These are phyloP conservation scores for Molossus molossus DNA, from an alignment of 2,797 vertebrate genomes.

Conservation along the genomic window DNA sequence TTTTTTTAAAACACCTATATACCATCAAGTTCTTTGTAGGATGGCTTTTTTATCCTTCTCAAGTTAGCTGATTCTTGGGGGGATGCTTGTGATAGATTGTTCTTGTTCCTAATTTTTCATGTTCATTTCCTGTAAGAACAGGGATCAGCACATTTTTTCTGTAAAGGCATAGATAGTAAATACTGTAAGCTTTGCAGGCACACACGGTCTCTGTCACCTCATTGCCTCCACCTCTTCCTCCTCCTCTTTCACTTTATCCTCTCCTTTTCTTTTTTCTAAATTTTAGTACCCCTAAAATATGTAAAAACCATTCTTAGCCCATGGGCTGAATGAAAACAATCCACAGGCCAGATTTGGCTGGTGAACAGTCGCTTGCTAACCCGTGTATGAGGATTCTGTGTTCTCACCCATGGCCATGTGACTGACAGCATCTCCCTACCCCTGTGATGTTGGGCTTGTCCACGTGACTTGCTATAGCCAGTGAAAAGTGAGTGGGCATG, in stretches of 20 bases:
- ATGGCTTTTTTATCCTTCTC: neutral
- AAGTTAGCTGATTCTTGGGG: neutral
- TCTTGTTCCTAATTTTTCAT: neutral
- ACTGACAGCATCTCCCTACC: neutral
- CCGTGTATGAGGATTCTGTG: accelerated
- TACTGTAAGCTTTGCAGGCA: neutral
- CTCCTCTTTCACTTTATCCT: neutral
- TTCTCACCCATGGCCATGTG: neutral
- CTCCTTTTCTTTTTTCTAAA: neutral
- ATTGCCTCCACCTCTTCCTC: too few relatives aligned
- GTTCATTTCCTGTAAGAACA: neutral
- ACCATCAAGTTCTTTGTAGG: neutral
- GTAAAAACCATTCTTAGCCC: neutral
- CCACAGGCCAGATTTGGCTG: neutral
- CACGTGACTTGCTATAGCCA: neutral
- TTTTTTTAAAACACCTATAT: neutral
- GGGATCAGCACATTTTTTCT: neutral
- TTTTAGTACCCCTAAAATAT: neutral
- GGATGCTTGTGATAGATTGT: neutral
- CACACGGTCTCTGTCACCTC: neutral
- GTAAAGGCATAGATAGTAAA: neutral
- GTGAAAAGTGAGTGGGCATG: neutral
- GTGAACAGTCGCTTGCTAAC: neutral
- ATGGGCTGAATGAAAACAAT: neutral
- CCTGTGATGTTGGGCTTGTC: neutral